Evolutionary conservation across 2,113 vertebrate species (phyloP).

Genomic region (Carlito syrichta): DNA sequence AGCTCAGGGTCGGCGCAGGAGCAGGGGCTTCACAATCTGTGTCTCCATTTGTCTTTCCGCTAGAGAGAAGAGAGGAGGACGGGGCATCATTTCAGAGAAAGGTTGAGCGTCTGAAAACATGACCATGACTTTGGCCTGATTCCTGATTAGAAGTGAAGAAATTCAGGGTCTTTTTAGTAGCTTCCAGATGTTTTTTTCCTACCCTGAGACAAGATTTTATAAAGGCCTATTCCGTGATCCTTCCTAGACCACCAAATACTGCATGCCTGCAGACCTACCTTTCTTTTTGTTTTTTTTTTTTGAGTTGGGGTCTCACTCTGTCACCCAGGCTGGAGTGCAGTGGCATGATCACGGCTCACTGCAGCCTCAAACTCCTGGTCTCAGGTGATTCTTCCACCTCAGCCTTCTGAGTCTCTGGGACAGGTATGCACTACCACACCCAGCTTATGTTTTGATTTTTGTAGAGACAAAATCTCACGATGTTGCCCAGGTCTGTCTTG

Average conservation of each 20-base stretch:
- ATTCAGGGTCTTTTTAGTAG: not conserved
- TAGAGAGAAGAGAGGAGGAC: conserved; percentile 84
- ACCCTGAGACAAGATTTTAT: conserved; percentile 6
- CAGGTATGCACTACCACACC: no score
- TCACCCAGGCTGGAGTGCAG: no score
- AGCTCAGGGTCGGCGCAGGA: conserved; percentile 73
- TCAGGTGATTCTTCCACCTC: no score
- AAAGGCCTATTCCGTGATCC: not conserved
- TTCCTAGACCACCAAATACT: not conserved
- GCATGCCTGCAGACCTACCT: not conserved
- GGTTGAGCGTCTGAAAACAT: conserved; percentile 10
- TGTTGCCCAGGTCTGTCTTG: no score
- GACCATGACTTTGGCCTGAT: conserved; percentile 1
- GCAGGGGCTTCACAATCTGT: conserved; percentile 83
- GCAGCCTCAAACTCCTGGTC: no score
- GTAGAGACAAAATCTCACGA: no score
- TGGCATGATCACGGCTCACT: no score
- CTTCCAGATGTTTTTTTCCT: not conserved
- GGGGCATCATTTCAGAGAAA: conserved; percentile 43
- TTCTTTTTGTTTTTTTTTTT: no score
- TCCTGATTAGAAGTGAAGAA: not conserved
- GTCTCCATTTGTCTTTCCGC: conserved; percentile 89
- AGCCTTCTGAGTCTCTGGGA: no score
- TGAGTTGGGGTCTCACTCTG: no score
- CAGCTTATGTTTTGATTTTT: no score